Evolutionary conservation across 1,140 invertebrate species (phyloP).

Genomic region (Drosophila tropicalis): DNA sequence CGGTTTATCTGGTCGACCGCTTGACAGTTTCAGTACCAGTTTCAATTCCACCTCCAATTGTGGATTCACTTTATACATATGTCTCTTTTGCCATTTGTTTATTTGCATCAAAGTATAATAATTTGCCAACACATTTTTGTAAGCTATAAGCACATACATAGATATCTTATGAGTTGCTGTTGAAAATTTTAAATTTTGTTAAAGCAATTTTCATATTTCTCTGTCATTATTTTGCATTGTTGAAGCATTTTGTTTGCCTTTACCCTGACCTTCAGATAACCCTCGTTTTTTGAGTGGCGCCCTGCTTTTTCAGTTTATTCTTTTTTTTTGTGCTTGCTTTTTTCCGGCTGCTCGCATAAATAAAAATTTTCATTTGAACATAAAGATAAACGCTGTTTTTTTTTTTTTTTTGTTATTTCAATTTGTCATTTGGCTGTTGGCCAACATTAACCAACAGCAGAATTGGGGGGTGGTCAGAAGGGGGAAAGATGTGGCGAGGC

Average conservation of each 20-base stretch:
- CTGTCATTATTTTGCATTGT: slow-evolving; percentile 1
- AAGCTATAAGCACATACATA: slow-evolving; percentile 30
- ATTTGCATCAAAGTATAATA: not conserved
- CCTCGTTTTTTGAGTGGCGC: slow-evolving; percentile 55
- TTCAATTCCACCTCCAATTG: slow-evolving; percentile 1
- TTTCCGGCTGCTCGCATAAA: slow-evolving; percentile 71
- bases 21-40: slow-evolving; percentile 27
- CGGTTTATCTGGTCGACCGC: slow-evolving; percentile 47
- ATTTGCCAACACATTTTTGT: slow-evolving; percentile 32
- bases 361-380: slow-evolving; percentile 80
- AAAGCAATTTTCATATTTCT: slow-evolving; percentile 7
- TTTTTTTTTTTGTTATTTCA: slow-evolving; percentile 73
- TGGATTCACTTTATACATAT: too few relatives aligned
- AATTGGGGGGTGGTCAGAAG: slow-evolving; percentile 3
- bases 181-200: slow-evolving; percentile 7
- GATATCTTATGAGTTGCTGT: slow-evolving; percentile 43
- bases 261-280: slow-evolving; percentile 72
- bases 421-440: slow-evolving; percentile 73
- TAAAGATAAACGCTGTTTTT: slow-evolving; percentile 75
- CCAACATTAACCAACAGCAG: slow-evolving; percentile 67
- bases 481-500: not conserved
- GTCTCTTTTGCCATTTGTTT: slow-evolving; percentile 16
- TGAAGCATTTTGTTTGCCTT: not conserved
- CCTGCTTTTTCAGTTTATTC: slow-evolving; percentile 38
- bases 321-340: slow-evolving; percentile 63